Evolutionary conservation across 2,888 invertebrate species (phyloP).

Genomic region (Clitarchus hookeri): DNA sequence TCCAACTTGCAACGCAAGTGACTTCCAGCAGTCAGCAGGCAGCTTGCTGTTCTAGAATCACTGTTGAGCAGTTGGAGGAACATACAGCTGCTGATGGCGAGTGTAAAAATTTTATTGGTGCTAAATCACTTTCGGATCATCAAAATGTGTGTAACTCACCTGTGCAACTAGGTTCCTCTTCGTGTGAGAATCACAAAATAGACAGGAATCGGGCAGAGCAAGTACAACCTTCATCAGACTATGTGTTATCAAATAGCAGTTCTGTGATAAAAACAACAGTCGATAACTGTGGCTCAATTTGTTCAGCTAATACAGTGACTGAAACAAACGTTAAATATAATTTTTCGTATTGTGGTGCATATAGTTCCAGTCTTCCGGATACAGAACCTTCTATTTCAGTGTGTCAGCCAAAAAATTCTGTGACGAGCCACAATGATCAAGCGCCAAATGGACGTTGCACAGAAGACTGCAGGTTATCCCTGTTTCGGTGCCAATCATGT

Average conservation of each 20-base stretch:
- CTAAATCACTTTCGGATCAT: background rate
- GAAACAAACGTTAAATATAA: background rate
- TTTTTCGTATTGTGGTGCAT: background rate
- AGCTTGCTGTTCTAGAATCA: slow-evolving; percentile 16
- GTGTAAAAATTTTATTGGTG: background rate
- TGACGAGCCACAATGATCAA: background rate
- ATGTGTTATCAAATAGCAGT: background rate
- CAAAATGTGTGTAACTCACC: background rate
- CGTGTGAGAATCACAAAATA: background rate
- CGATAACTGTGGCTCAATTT: background rate
- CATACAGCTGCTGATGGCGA: background rate
- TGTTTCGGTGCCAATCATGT: background rate
- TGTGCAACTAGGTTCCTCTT: background rate
- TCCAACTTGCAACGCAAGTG: slow-evolving; percentile 41
- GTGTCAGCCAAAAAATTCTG: background rate
- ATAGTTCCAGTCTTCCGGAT: background rate
- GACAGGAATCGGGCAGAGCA: background rate
- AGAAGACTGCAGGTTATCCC: background rate
- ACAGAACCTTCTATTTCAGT: background rate
- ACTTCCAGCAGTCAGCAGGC: slow-evolving; percentile 53
- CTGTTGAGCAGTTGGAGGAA: background rate
- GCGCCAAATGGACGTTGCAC: background rate
- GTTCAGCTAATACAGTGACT: background rate
- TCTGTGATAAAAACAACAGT: background rate
- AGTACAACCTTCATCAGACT: background rate